Percentiles rank a stretch among this genome's conserved stretches.
phyloP scores from a whole-genome alignment of 2,113 vertebrate genomes.

The Colaptes auratus region DNA sequence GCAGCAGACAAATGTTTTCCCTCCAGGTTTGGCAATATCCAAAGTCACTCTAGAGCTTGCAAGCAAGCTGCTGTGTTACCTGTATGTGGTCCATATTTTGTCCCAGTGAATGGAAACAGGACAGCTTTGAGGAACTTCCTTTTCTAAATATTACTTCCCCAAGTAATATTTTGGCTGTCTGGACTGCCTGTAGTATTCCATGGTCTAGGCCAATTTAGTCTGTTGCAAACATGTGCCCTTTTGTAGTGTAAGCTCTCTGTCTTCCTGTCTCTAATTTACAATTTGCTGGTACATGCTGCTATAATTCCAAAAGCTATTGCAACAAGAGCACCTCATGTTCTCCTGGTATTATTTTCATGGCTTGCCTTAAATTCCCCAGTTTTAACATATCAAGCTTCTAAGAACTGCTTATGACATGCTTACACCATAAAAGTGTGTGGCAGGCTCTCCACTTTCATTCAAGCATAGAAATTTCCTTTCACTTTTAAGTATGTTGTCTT shows the following conservation, averaged over 20 bases:
- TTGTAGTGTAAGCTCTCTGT: background rate
- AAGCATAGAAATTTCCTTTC: background rate
- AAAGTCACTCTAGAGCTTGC: background rate
- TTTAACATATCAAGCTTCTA: background rate
- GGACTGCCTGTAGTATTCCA: background rate
- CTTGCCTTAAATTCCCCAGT: background rate
- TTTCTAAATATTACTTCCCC: background rate
- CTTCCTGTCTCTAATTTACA: background rate
- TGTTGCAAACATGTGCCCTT: background rate
- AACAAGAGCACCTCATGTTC: background rate
- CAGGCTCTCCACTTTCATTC: background rate
- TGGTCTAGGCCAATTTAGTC: background rate
- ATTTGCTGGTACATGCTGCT: background rate
- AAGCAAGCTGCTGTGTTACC: background rate
- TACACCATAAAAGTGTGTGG: fast-evolving
- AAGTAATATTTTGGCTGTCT: background rate
- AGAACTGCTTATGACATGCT: background rate
- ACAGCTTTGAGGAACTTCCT: background rate
- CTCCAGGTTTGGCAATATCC: background rate
- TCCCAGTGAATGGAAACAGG: no score
- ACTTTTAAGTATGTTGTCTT: background rate
- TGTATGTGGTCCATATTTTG: background rate
- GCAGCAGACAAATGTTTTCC: background rate
- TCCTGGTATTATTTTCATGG: background rate
- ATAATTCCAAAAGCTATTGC: background rate